Evolutionary conservation across 2,888 invertebrate species (phyloP).

Genomic region (Hirtodrosophila alboralis): DNA sequence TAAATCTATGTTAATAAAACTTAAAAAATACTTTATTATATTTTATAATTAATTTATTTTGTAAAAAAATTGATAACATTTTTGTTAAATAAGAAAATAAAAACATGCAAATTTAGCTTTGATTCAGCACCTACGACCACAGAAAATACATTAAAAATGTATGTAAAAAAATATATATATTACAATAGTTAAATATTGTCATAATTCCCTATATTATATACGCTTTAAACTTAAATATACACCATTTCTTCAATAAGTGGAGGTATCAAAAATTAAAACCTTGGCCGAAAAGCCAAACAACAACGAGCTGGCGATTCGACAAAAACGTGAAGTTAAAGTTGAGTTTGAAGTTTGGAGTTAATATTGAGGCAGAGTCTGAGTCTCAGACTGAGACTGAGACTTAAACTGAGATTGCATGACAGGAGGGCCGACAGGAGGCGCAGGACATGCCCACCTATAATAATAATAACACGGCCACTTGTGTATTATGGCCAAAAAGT

Average conservation of each 20-base stretch:
- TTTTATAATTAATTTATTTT: too few species aligned
- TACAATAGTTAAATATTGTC: too few species aligned
- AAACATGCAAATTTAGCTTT: too few species aligned
- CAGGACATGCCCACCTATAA: conserved; percentile 55
- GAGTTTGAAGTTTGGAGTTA: conserved; percentile 15
- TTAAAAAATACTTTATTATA: too few species aligned
- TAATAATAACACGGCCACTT: conserved; percentile 48
- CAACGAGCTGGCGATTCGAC: conserved; percentile 52
- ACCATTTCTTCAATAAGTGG: not conserved
- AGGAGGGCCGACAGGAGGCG: conserved; percentile 49
- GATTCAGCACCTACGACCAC: too few species aligned
- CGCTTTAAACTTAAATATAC: not conserved
- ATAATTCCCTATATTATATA: too few species aligned
- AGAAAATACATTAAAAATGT: too few species aligned
- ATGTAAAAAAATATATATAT: too few species aligned
- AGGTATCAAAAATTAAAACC: conserved; percentile 45
- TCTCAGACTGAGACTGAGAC: not conserved
- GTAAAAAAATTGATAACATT: too few species aligned
- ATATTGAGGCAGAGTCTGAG: not conserved
- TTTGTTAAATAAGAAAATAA: too few species aligned
- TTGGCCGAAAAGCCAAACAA: conserved; percentile 34
- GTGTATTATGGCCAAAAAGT: conserved; percentile 45
- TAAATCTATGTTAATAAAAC: too few species aligned
- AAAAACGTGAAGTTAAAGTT: conserved; percentile 53
- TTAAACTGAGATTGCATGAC: conserved; percentile 43